Evolutionary conservation across 2,113 vertebrate species (phyloP), one percentile per base, ranked within the genome.

Genomic region (Osmerus mordax): DNA sequence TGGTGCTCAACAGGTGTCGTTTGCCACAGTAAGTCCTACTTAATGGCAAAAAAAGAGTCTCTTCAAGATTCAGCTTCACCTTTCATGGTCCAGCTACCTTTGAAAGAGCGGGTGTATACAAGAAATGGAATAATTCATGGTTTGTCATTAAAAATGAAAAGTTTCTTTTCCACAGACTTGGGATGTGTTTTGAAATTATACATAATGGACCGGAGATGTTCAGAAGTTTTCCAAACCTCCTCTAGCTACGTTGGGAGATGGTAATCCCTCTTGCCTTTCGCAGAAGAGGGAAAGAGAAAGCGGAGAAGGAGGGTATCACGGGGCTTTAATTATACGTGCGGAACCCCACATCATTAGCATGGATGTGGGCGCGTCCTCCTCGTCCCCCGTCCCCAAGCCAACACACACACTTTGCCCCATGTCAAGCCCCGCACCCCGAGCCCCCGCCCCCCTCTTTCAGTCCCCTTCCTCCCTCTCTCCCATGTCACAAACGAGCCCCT

Each of bases 71-170:
- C 94, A 92, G 93, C 89, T 93, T 87, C 94, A 94, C 94, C 95
- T 98, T 96, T 95, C 92, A 95, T 95, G 92, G 93, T 93, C 92
- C 93, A 93, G 93, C 92, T 94, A 94, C 96, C 96, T 95, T 97
- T 96, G 96, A 96, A 97, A 95, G 93, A 93, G 93, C 89, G 90
- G 79, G 93, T 95, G 93, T 95, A 94, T 94, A 98, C 95, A 96
- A 96, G 97, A 97, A 98, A 98, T 96, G 87, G 96, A 98, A 99
- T 99, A 95, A 98, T 99, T 98, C 93, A 99, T 98, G 95, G 95
- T 93, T 80, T 93, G 94, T 94, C 96, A 97, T 98, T 97, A 98
- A 99, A 97, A 96, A 97, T 97, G 95, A 96, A 96, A 89, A 95
- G 93, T 96, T 97, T 97, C 94, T 95, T 96, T 94, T 95, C 94